These are phyloP conservation scores for Scrobipalpa atriplicella DNA, from an alignment of 2,888 invertebrate genomes.

Conservation along the genomic window DNA sequence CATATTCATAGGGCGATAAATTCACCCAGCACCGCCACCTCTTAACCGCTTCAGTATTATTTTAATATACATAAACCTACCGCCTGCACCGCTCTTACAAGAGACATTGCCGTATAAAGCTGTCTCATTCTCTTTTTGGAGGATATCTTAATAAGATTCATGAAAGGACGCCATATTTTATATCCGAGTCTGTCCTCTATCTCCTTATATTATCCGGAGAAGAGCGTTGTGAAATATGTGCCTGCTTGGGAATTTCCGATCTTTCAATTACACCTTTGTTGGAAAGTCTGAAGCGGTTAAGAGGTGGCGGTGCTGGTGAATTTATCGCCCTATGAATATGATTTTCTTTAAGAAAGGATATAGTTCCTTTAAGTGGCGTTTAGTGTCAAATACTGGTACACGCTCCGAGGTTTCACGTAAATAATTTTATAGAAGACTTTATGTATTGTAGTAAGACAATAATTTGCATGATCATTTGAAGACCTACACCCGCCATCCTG, in stretches of 20 bases:
- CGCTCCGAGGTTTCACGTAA: neutral
- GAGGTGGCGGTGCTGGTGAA: conserved; percentile 69
- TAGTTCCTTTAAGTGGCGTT: conserved; percentile 64
- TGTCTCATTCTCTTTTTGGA: conserved; percentile 79
- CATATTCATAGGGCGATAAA: conserved; percentile 81
- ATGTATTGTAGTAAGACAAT: too few relatives aligned
- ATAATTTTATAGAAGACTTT: too few relatives aligned
- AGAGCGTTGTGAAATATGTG: conserved; percentile 80
- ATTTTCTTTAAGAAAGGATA: conserved; percentile 78
- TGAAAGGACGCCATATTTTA: conserved; percentile 93
- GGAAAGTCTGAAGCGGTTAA: conserved; percentile 69
- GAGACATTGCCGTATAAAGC: conserved; percentile 42
- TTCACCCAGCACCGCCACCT: conserved; percentile 67
- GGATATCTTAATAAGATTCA: conserved; percentile 93
- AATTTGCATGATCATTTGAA: too few relatives aligned
- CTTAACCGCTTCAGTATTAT: conserved; percentile 79
- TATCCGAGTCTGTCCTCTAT: conserved; percentile 85
- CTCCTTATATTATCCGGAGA: conserved; percentile 82
- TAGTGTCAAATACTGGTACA: conserved; percentile 52
- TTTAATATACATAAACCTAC: conserved; percentile 78
- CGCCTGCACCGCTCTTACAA: conserved; percentile 47
- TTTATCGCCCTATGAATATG: conserved; percentile 81
- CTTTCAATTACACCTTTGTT: conserved; percentile 80
- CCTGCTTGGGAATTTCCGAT: conserved; percentile 80
- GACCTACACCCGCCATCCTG: too few relatives aligned